Conservation (phyloP, 2,888 invertebrate species). For the Limnephilus marmoratus region DNA sequence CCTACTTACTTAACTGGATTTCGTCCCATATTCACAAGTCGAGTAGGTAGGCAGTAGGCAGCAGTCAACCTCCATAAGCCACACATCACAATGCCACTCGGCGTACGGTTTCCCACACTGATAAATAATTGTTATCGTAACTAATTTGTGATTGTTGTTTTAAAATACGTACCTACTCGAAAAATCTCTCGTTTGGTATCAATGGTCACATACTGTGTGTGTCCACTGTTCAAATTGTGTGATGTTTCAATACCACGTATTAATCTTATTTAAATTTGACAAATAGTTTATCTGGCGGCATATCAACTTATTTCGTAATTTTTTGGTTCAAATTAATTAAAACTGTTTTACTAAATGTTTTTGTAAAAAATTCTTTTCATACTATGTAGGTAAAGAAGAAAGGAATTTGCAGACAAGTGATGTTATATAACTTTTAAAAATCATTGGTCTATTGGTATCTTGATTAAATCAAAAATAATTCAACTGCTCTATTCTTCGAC, state of each 20-base stretch:
- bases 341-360: not conserved
- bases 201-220: not conserved
- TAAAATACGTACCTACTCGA: constrained; percentile 16
- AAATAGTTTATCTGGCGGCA: not conserved
- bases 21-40: not conserved
- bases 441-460: not conserved
- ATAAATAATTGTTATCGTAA: constrained; percentile 47
- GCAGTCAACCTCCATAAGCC: constrained; percentile 29
- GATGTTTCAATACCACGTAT: not conserved
- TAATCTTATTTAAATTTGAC: not conserved
- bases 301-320: not conserved
- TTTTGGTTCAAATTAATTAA: not conserved
- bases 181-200: constrained; percentile 26
- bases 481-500: too few relatives aligned
- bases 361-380: too few relatives aligned
- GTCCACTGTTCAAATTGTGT: not conserved
- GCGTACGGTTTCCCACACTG: constrained; percentile 51
- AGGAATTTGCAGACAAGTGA: too few relatives aligned
- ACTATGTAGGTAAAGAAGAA: too few relatives aligned
- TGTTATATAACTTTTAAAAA: not conserved
- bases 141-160: constrained; percentile 43
- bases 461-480: not conserved
- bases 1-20: not conserved
- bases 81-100: constrained; percentile 29
- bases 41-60: not conserved